Evolutionary conservation across 37 sponge, comb jelly and placozoan species (phyloP).

Genomic region (Dysidea cf. avara): DNA sequence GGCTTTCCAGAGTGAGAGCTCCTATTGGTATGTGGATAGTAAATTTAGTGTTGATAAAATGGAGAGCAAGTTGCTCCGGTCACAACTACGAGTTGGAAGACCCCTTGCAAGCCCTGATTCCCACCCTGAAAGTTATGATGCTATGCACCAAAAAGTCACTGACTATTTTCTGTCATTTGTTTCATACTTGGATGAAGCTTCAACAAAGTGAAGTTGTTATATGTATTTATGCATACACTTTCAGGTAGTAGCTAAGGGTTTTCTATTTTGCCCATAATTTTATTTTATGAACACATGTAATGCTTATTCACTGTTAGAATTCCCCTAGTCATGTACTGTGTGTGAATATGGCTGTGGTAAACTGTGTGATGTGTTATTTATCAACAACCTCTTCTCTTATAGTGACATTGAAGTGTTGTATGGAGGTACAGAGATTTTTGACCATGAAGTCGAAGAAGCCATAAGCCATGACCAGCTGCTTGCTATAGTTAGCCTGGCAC

Average conservation of each 20-base stretch:
- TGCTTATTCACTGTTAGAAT: not conserved
- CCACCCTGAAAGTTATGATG: not conserved
- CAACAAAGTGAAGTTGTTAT: conserved; percentile 30
- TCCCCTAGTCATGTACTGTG: no score
- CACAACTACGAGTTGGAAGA: conserved; percentile 48
- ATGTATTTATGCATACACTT: no score
- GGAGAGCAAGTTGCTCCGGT: conserved; percentile 49
- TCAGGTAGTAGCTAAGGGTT: no score
- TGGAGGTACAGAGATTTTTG: conserved; percentile 47
- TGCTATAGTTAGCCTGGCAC: conserved; percentile 8
- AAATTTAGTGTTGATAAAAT: no score
- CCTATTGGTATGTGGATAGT: conserved; percentile 53
- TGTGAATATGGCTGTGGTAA: no score
- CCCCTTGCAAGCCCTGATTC: conserved; percentile 39
- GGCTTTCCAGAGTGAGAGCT: no score
- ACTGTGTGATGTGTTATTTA: no score
- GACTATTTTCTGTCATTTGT: conserved; percentile 37
- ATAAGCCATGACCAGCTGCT: conserved; percentile 42
- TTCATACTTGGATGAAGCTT: conserved; percentile 29
- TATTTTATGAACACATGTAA: not conserved
- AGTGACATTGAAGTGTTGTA: conserved; percentile 77
- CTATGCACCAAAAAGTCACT: conserved; percentile 33
- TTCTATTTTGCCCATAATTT: not conserved
- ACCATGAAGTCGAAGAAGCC: conserved; percentile 53
- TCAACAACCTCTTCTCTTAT: no score